Evolutionary conservation across 2,113 vertebrate species (phyloP), one percentile per base, ranked within the genome.

Genomic region (Myodes glareolus): DNA sequence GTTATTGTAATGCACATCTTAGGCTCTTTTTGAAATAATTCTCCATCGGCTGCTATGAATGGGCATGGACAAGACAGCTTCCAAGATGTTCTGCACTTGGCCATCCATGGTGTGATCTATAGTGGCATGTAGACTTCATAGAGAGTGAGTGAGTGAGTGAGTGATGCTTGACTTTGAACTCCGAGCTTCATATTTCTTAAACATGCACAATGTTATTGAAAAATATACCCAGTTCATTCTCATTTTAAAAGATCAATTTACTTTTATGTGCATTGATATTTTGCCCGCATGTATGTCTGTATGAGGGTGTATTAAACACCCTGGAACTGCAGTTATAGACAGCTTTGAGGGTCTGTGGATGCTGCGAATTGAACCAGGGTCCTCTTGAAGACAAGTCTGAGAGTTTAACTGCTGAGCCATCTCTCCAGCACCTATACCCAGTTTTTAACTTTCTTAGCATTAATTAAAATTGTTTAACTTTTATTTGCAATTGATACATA

Each of bases 1-100:
- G 77, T 94, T 92, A 29, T 70, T 29, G 4, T 77, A 90, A 87
- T 63, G 84, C 36, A 25, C 68, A 87, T 91, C 47, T 52, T 94
- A 13, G 50, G 55, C 2, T 52, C 55, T 3, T 70, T 88, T 11
- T 9, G 10, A 85, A 67, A 12, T 13, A 7, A 52, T 65, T 91
- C 6, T 84, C 47, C 12, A 31, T 36, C 2, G 23, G 11, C 11
- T 81, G 6, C 36, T 31, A 27, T 87, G 55, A 45, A 47, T 17
- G 5, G n/a, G 42, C 29, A 23, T 42, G n/a, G 4, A 75, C 4
- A 45, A 47, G 17, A 52, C 11, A 23, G 13, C n/a, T 76, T 7
- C 63, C 29, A 42, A 42, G 7, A 9, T 63, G 14, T 75, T 50
- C 23, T 58, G 47, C 47, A 47, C 7, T 13, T 70, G 36, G 27